Conservation (phyloP, 2,113 vertebrate genomes). For the Enhydra lutris region DNA sequence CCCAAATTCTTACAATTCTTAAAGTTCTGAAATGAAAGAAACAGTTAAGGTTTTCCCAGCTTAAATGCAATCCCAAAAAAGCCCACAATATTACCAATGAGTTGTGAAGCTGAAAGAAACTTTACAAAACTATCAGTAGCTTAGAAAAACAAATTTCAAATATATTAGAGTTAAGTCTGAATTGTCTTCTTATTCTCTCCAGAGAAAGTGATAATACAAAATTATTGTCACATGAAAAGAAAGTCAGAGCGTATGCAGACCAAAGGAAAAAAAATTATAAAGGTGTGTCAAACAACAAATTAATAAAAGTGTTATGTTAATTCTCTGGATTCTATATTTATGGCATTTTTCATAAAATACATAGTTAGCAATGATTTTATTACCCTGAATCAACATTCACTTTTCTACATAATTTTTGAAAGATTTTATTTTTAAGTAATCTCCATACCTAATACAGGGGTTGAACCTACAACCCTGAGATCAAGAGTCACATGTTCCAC, state of each 20-base stretch:
- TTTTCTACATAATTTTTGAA: background rate
- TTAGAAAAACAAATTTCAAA: background rate
- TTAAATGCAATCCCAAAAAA: background rate
- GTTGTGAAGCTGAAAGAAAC: background rate
- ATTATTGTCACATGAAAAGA: background rate
- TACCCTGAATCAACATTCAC: background rate
- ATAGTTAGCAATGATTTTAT: background rate
- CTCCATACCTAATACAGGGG: background rate
- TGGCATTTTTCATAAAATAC: background rate
- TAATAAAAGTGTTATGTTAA: background rate
- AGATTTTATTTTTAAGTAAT: background rate
- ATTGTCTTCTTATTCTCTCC: background rate
- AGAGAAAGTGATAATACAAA: background rate
- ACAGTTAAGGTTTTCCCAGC: background rate
- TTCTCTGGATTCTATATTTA: background rate
- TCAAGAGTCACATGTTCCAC: background rate
- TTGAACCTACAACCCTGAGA: background rate
- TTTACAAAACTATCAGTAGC: background rate
- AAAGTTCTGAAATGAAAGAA: background rate
- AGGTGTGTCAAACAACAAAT: background rate
- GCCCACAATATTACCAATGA: background rate
- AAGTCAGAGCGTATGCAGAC: background rate
- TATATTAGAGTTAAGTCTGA: background rate
- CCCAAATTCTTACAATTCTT: background rate
- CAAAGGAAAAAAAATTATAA: background rate